Percentiles rank a stretch among this genome's conserved stretches.
Evolutionary conservation across 2,797 vertebrate species (phyloP).

Genomic region (Pangasius mekongensis): DNA sequence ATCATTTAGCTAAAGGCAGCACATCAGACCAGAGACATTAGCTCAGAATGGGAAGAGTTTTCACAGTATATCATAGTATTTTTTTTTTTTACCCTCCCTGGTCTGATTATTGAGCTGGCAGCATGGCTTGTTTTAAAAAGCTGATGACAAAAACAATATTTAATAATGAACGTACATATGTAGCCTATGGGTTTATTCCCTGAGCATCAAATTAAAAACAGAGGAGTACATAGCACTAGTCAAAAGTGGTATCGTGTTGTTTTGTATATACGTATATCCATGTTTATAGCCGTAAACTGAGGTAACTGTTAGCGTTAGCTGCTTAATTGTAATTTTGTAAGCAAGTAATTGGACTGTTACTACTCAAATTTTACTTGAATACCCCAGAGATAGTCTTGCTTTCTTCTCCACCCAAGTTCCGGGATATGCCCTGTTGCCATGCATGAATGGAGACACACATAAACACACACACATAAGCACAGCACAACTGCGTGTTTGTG

Average conservation of each 20-base stretch:
- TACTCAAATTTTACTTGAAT: neutral
- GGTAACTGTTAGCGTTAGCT: neutral
- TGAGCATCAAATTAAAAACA: neutral
- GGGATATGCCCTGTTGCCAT: neutral
- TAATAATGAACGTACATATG: neutral
- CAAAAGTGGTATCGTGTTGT: neutral
- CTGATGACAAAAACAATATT: neutral
- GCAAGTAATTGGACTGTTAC: neutral
- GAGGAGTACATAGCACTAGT: neutral
- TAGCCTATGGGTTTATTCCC: neutral
- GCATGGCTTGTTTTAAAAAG: neutral
- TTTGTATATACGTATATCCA: neutral
- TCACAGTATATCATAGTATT: neutral
- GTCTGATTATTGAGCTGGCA: neutral
- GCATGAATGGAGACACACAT: neutral
- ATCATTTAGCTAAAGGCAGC: neutral
- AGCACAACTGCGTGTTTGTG: constrained; percentile 9
- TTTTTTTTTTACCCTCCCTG: neutral
- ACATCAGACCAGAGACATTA: neutral
- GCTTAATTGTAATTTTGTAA: neutral
- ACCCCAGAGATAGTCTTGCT: neutral
- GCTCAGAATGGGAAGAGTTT: neutral
- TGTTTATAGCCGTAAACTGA: neutral
- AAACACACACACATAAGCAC: neutral
- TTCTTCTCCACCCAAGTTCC: neutral